Evolutionary conservation across 2,888 invertebrate genomes (phyloP).

Genomic region (Drosophila acutilabella): DNA sequence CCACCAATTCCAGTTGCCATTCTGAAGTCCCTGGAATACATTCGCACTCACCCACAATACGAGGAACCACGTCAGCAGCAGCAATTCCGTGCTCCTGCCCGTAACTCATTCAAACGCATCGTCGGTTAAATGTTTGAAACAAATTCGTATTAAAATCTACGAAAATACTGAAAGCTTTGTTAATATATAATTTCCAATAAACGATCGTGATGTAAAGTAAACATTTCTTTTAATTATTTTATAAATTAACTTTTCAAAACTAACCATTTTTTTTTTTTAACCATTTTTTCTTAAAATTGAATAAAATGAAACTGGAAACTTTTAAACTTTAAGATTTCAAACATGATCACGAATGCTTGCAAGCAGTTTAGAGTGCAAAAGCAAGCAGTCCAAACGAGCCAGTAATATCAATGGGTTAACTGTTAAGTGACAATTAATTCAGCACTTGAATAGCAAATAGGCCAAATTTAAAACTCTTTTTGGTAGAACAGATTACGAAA

Average conservation of each 20-base stretch:
- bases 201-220: conserved; percentile 15
- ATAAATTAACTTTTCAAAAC: no score
- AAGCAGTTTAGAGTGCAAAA: neutral
- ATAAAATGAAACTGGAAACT: no score
- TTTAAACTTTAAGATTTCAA: no score
- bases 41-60: conserved; percentile 78
- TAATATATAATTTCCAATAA: conserved; percentile 36
- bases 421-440: no score
- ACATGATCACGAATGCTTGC: neutral
- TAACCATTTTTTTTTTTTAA: no score
- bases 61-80: conserved; percentile 39
- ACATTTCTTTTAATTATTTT: no score
- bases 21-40: conserved; percentile 77
- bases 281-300: no score
- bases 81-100: neutral
- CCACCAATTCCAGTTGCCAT: conserved; percentile 82
- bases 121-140: conserved; percentile 20
- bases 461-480: no score
- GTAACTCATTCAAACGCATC: neutral
- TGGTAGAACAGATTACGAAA: no score
- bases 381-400: neutral
- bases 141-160: neutral
- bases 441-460: no score
- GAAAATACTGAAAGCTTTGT: conserved; percentile 27
- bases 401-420: neutral